Percentiles rank a stretch among this genome's conserved stretches.
phyloP scores from a whole-genome alignment of 2,797 vertebrate species.

The Sternotherus odoratus region DNA sequence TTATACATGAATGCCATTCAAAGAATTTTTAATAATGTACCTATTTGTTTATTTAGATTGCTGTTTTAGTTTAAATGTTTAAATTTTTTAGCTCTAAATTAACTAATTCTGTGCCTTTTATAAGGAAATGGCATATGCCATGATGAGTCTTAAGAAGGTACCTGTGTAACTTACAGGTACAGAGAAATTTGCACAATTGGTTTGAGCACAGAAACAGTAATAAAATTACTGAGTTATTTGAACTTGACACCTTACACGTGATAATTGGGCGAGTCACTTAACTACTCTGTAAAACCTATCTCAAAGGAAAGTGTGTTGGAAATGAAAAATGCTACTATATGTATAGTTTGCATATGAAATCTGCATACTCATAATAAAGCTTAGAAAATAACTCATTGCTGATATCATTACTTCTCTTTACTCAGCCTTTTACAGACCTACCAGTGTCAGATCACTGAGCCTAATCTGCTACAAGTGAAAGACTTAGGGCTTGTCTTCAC shows the following conservation, averaged over 20 bases:
- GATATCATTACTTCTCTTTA: conserved; percentile 12
- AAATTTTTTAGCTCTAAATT: neutral
- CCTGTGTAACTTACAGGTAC: neutral
- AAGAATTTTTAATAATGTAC: neutral
- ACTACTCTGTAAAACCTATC: neutral
- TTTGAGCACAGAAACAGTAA: neutral
- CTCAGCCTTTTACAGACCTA: neutral
- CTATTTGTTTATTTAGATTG: neutral
- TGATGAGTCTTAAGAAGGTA: neutral
- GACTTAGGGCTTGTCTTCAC: too few relatives aligned
- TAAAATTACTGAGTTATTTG: neutral
- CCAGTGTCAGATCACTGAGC: neutral
- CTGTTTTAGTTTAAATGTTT: accelerated
- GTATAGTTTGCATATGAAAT: neutral
- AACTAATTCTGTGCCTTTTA: neutral
- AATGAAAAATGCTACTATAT: neutral
- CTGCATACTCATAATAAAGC: neutral
- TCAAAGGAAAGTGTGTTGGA: neutral
- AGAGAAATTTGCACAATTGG: neutral
- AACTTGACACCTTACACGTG: neutral
- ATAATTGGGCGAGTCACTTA: neutral
- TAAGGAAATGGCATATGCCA: neutral
- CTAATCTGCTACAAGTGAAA: neutral
- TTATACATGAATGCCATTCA: neutral
- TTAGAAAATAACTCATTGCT: neutral